A percentile compares a stretch with the other conserved stretches of the same genome.
Conservation (phyloP, 2,888 invertebrate species). For the Rotaria macrura region DNA sequence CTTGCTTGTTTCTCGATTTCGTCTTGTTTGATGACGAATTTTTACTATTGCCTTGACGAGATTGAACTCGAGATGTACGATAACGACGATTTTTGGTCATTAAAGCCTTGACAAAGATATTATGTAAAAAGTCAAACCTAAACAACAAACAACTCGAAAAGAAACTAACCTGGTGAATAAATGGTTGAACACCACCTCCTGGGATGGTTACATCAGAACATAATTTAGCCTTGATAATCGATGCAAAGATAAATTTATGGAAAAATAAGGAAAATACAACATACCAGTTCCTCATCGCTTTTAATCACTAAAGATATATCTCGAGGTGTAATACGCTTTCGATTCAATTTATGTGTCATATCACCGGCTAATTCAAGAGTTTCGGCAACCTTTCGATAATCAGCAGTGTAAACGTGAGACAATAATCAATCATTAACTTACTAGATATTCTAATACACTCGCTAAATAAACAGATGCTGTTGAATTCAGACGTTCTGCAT, state of each 20-base stretch:
- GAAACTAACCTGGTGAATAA: neutral
- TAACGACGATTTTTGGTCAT: neutral
- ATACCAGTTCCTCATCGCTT: neutral
- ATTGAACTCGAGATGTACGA: neutral
- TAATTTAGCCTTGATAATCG: neutral
- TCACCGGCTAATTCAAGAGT: neutral
- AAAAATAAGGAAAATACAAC: neutral
- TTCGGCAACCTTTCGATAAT: neutral
- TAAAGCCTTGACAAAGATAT: neutral
- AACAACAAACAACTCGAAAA: neutral
- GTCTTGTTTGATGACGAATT: neutral
- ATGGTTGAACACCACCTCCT: neutral
- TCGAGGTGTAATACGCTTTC: neutral
- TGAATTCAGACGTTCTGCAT: neutral
- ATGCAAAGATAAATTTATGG: neutral
- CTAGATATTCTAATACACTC: neutral
- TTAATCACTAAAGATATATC: neutral
- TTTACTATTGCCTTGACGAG: neutral
- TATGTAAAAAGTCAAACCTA: neutral
- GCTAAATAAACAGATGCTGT: neutral
- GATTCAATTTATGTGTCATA: neutral
- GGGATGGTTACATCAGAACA: neutral
- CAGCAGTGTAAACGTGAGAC: neutral
- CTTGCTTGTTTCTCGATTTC: neutral
- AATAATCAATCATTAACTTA: neutral